Evolutionary conservation across 2,113 vertebrate species (phyloP).

Genomic region (Gorsachius goisagi): DNA sequence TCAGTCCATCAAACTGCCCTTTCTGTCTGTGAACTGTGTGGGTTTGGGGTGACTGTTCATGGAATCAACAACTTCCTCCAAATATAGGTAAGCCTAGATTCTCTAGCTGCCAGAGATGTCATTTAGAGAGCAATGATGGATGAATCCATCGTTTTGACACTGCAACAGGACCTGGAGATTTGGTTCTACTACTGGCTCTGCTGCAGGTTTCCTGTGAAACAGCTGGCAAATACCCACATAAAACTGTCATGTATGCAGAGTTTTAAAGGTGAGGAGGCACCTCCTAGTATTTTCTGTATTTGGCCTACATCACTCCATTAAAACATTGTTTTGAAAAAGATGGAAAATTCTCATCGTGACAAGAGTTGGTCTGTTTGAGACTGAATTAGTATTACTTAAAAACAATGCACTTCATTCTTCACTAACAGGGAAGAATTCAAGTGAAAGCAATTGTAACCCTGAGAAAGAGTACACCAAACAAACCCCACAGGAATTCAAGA

Average conservation of each 20-base stretch:
- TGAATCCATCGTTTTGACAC: not conserved
- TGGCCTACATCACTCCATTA: not conserved
- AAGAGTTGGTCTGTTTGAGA: not conserved
- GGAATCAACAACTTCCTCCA: not conserved
- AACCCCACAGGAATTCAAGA: not conserved
- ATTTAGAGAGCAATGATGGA: not conserved
- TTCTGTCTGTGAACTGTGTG: slow-evolving; percentile 10
- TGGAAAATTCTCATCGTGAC: not conserved
- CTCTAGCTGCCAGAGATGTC: not conserved
- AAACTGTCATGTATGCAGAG: not conserved
- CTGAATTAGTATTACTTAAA: not conserved
- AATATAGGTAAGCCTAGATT: not conserved
- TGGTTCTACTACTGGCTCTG: not conserved
- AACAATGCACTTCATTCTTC: not conserved
- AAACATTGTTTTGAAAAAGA: not conserved
- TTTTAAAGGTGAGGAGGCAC: not conserved
- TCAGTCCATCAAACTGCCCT: slow-evolving; percentile 1
- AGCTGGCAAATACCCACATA: not conserved
- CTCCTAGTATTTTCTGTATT: not conserved
- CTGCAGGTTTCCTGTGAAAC: not conserved
- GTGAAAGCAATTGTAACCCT: not conserved
- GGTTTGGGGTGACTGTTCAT: slow-evolving; percentile 24
- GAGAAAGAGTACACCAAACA: not conserved
- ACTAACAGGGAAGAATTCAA: not conserved
- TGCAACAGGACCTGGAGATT: not conserved